Evolutionary conservation across 1,140 invertebrate genomes (phyloP).

Genomic region (Meloidogyne hapla): DNA sequence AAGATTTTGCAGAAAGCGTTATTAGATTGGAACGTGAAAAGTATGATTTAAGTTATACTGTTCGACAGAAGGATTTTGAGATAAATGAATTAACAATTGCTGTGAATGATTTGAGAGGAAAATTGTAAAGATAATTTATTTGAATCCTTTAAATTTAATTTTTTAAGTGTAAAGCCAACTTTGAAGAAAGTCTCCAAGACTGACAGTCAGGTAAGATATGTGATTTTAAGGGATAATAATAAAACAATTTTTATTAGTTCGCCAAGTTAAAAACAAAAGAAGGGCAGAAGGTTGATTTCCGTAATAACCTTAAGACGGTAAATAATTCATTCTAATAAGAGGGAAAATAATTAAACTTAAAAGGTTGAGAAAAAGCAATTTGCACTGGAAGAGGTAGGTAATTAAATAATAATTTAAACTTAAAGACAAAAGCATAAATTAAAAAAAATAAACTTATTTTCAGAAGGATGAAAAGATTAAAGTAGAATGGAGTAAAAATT

Average conservation of each 20-base stretch:
- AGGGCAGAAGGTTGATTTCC: conserved; percentile 78
- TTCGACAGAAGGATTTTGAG: conserved; percentile 82
- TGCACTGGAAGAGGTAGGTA: conserved; percentile 24
- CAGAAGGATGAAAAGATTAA: conserved; percentile 31
- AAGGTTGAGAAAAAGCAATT: conserved; percentile 30
- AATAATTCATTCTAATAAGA: background rate
- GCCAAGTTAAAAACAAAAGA: conserved; percentile 44
- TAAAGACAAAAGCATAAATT: background rate
- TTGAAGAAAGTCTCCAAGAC: conserved; percentile 91
- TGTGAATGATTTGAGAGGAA: conserved; percentile 98
- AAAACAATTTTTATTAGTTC: conserved; percentile 64
- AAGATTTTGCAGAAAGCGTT: conserved; percentile 86
- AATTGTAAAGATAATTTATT: conserved; percentile 99
- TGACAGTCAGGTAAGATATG: background rate
- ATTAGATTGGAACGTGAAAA: conserved; percentile 88
- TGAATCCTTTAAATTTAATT: background rate
- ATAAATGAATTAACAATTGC: conserved; percentile 97
- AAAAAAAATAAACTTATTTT: background rate
- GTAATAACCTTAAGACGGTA: conserved; percentile 77
- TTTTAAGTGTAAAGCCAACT: conserved; percentile 84
- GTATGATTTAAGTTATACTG: conserved; percentile 94
- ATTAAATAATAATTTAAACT: background rate
- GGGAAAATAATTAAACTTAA: too few relatives aligned
- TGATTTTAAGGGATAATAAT: background rate
- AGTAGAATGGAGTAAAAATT: conserved; percentile 30